phyloP scores from a whole-genome alignment of 2,113 vertebrate species.

The Microtus ochrogaster region DNA sequence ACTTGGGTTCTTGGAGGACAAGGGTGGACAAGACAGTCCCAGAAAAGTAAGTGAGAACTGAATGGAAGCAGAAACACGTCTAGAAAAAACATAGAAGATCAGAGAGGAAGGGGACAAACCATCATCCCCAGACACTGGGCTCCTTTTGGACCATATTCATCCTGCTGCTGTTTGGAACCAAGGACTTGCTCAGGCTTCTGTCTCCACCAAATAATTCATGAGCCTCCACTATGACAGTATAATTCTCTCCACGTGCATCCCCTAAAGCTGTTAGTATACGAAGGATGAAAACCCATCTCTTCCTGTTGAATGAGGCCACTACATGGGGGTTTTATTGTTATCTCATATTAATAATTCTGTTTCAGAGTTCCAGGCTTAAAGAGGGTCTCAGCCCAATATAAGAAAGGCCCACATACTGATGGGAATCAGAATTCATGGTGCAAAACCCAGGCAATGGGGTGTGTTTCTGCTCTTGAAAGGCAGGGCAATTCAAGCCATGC shows the following conservation, averaged over 20 bases:
- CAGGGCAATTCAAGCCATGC: rapidly evolving
- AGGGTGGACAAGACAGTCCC: not conserved
- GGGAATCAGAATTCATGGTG: not conserved
- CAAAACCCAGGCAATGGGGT: not conserved
- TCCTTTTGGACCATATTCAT: rapidly evolving
- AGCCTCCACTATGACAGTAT: not conserved
- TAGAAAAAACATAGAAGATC: not conserved
- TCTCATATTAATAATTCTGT: not conserved
- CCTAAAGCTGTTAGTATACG: not conserved
- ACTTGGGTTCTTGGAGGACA: not conserved
- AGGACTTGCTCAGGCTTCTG: rapidly evolving
- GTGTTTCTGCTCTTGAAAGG: not conserved
- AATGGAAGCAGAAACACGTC: not conserved
- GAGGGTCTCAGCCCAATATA: not conserved
- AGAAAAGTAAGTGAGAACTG: not conserved
- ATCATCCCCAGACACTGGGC: not conserved
- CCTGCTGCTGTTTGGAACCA: not conserved
- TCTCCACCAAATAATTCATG: not conserved
- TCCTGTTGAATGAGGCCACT: not conserved
- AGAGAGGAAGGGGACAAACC: not conserved
- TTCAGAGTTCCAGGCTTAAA: not conserved
- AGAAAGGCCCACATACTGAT: not conserved
- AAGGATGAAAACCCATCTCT: not conserved
- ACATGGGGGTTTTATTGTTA: not conserved
- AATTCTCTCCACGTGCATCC: not conserved